Base-by-base conservation (phyloP, 2,888 invertebrate genomes). In the Phyllotreta cruciferae region DNA sequence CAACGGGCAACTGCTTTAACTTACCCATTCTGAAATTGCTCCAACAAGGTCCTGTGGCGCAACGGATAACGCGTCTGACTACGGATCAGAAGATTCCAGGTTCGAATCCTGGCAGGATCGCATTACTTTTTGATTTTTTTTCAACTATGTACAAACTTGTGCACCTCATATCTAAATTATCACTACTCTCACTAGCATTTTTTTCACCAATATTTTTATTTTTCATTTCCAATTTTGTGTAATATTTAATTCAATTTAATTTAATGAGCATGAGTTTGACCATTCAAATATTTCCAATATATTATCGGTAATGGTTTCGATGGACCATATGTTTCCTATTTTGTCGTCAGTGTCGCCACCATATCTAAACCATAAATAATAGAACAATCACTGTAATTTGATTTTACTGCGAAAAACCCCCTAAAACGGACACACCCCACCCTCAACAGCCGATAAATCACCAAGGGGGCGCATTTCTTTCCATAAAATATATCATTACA, bases 11-110 rank as follows among this genome's bases (percentile, higher is more conserved):
- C 4, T 24, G 24, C 1, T 24, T 24, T 24, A 24, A 24, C 2
- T 24, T 4, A 4, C 24, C 2, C 24, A 24, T 24, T 24, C 1
- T 24, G 24, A 4, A 24, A 4, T 24, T 24, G 24, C 24, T 24
- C 24, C 24, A 24, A 68, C 61, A 64, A 74, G 82, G 82, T 81
- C 83, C 82, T 83, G 83, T 83, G 83, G 83, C 83, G 83, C 83
- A 83, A 83, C 83, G 83, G 83, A 83, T 83, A 83, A 83, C 83
- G 83, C 83, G 83, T 83, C 83, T 82, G 83, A 83, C 83, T 83
- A 83, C 83, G 82, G 83, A 83, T 83, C 83, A 83, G 83, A 83
- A 83, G 82, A 83, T 83, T 83, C 82, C 82, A 82, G 83, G 82
- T 82, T 83, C 83, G 83, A 83, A 82, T 83, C 83, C 82, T 83